Conservation (phyloP, 2,888 invertebrate genomes). For the Xestia rhomboidea region DNA sequence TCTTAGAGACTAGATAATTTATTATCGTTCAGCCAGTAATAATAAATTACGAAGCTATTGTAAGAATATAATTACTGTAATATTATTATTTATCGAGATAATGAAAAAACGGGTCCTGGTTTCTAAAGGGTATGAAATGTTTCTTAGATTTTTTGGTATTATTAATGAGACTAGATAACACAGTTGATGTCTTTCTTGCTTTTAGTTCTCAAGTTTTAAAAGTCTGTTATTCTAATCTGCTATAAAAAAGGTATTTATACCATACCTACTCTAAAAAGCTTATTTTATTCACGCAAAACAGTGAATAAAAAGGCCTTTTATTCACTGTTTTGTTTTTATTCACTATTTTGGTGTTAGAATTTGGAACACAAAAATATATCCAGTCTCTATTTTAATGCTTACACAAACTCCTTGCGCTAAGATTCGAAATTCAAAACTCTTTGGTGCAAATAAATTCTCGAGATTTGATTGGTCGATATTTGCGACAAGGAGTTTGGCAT, state of each 20-base stretch:
- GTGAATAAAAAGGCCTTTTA: too few relatives aligned
- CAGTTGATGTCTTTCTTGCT: neutral
- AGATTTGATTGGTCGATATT: too few relatives aligned
- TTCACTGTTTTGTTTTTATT: too few relatives aligned
- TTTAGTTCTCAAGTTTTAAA: neutral
- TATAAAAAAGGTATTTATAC: neutral
- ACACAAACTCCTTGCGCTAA: too few relatives aligned
- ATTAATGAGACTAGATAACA: conserved; percentile 22
- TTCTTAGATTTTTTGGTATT: conserved; percentile 5
- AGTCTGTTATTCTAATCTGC: neutral
- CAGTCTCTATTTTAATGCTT: too few relatives aligned
- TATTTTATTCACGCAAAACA: too few relatives aligned
- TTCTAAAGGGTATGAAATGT: conserved; percentile 25
- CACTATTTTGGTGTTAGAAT: too few relatives aligned
- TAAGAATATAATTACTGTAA: conserved; percentile 51
- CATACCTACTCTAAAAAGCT: too few relatives aligned
- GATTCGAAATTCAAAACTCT: too few relatives aligned
- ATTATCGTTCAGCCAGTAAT: conserved; percentile 60
- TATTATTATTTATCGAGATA: conserved; percentile 57
- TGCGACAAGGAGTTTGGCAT: too few relatives aligned
- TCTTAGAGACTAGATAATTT: conserved; percentile 63
- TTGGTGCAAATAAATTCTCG: too few relatives aligned
- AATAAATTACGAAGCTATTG: conserved; percentile 66
- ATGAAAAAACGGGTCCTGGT: conserved; percentile 34
- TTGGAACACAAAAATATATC: too few relatives aligned